Evolutionary conservation across 2,888 invertebrate genomes (phyloP).

Genomic region (Acronicta aceris): DNA sequence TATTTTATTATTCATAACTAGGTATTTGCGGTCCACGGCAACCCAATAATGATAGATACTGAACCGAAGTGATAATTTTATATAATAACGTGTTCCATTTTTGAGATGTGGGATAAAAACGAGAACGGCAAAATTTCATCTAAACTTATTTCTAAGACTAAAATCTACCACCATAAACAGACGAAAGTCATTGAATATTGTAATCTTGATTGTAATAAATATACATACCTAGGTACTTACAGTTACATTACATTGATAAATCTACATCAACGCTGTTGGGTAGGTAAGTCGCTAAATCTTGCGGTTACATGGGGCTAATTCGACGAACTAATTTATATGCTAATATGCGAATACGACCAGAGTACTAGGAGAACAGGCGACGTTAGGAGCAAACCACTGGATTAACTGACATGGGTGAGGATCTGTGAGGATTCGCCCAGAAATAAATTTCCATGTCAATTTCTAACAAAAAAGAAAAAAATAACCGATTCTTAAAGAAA

Average conservation of each 20-base stretch:
- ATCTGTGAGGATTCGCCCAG: neutral
- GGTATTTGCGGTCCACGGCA: no score
- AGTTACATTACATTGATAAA: no score
- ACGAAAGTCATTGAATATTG: no score
- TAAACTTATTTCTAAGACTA: no score
- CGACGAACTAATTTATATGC: constrained; percentile 1
- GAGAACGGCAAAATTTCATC: no score
- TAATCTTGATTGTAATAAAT: no score
- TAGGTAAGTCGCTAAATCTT: neutral
- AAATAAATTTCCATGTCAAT: neutral
- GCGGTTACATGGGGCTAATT: neutral
- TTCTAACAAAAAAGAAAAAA: no score
- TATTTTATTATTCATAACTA: no score
- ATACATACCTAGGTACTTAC: neutral
- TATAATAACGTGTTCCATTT: neutral
- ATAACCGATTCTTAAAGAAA: no score
- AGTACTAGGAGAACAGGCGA: neutral
- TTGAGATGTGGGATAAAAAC: no score
- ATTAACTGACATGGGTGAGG: neutral
- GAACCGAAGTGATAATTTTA: no score
- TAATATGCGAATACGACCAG: neutral
- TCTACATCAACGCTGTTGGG: neutral
- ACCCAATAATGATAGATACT: neutral
- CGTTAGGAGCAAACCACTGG: neutral
- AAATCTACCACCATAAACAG: no score